phyloP scores from a whole-genome alignment of 2,888 invertebrate genomes.

The Limnephilus rhombicus region DNA sequence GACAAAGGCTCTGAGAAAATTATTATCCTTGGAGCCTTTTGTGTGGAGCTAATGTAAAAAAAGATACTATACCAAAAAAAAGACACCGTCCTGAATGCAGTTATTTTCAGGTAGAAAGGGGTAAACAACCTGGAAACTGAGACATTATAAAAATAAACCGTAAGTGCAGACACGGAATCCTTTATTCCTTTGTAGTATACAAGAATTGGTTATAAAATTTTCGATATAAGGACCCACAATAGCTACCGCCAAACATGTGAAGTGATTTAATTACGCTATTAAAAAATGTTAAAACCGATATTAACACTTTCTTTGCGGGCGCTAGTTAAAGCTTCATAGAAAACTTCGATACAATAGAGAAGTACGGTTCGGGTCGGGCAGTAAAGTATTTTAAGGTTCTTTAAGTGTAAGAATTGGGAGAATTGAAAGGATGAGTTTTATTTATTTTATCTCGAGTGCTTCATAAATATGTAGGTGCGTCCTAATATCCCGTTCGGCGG shows the following conservation, averaged over 20 bases:
- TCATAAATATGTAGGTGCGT: constrained; percentile 48
- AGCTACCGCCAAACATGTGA: constrained; percentile 26
- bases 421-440: constrained; percentile 37
- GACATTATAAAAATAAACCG: no score
- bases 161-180: not conserved
- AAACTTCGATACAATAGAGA: constrained; percentile 21
- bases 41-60: no score
- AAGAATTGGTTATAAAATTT: not conserved
- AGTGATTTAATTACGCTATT: constrained; percentile 37
- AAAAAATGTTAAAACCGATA: not conserved
- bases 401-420: not conserved
- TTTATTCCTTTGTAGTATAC: not conserved
- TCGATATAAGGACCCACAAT: not conserved
- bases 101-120: no score
- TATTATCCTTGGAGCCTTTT: no score
- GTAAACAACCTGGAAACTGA: no score
- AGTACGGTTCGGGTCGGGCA: not conserved
- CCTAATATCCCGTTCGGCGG: not conserved
- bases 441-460: constrained; percentile 48
- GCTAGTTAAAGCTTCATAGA: constrained; percentile 16
- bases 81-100: no score
- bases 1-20: no score
- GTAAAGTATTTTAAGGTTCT: not conserved
- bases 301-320: constrained; percentile 38
- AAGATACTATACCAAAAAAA: no score